Conservation (phyloP, 2,888 invertebrate genomes). For the Syritta pipiens region DNA sequence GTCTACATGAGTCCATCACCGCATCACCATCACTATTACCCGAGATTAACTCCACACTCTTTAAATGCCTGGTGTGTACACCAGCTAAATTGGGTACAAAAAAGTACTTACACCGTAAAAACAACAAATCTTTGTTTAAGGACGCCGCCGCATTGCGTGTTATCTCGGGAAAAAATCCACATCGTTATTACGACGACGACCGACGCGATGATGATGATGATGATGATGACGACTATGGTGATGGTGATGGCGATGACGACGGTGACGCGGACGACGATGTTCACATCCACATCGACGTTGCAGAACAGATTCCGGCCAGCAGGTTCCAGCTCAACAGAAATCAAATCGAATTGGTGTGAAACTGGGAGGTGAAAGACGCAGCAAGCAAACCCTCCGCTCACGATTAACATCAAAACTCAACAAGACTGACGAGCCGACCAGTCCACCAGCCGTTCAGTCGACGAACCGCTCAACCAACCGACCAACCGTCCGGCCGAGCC, state of each 20-base stretch:
- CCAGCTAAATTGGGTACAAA: constrained; percentile 68
- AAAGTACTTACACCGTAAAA: constrained; percentile 69
- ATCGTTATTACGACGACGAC: constrained; percentile 70
- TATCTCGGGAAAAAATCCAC: constrained; percentile 71
- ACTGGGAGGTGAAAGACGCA: constrained; percentile 44
- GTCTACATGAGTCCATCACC: constrained; percentile 52
- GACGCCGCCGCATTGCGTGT: constrained; percentile 70
- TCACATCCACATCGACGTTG: neutral
- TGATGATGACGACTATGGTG: neutral
- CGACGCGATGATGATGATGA: constrained; percentile 31
- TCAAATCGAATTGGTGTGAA: constrained; percentile 62
- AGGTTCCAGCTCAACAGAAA: constrained; percentile 32
- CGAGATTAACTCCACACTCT: constrained; percentile 68
- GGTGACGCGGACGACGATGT: neutral
- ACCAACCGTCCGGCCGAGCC: constrained; percentile 55
- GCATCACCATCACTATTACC: constrained; percentile 62
- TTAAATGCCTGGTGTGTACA: constrained; percentile 68
- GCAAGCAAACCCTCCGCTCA: constrained; percentile 27
- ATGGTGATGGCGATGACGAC: neutral
- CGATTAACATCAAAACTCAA: constrained; percentile 69
- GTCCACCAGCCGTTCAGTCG: neutral
- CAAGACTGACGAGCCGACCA: constrained; percentile 40
- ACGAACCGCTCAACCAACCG: constrained; percentile 23
- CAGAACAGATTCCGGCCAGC: constrained; percentile 3
- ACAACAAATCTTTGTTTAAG: constrained; percentile 72